These are phyloP conservation scores for Girardinichthys multiradiatus DNA, from an alignment of 2,113 vertebrate genomes.

Conservation along the genomic window DNA sequence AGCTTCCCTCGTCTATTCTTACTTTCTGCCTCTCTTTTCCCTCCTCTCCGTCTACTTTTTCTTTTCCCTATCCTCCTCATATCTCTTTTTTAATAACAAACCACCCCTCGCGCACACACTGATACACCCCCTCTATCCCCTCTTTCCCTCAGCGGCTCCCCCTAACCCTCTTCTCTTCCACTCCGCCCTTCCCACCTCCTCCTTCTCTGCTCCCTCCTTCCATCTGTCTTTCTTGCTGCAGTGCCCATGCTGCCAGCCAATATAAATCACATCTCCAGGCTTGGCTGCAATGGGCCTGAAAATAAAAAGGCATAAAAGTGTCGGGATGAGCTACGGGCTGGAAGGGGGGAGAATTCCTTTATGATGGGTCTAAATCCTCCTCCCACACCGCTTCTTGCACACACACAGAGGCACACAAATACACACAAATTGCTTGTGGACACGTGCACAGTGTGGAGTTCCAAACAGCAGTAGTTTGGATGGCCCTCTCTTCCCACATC, in stretches of 20 bases:
- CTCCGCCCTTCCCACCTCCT: constrained; percentile 6
- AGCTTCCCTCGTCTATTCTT: constrained; percentile 29
- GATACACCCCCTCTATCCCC: constrained; percentile 19
- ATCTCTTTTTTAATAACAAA: constrained; percentile 50
- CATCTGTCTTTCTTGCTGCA: constrained; percentile 79
- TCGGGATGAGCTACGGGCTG: constrained; percentile 80
- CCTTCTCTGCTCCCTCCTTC: constrained; percentile 55
- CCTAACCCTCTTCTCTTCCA: constrained; percentile 36
- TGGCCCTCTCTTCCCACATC: constrained; percentile 26
- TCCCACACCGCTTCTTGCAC: constrained; percentile 43
- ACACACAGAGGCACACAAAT: constrained; percentile 38
- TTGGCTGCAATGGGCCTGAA: constrained; percentile 81
- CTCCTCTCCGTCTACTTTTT: constrained; percentile 14
- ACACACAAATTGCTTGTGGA: constrained; percentile 53
- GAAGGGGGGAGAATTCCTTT: constrained; percentile 79
- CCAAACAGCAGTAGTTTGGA: constrained; percentile 49
- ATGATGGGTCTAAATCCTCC: constrained; percentile 82
- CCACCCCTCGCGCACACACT: neutral
- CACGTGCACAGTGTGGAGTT: constrained; percentile 37
- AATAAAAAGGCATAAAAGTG: constrained; percentile 83
- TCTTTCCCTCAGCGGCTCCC: constrained; percentile 59
- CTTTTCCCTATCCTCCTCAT: constrained; percentile 43
- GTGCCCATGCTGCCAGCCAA: constrained; percentile 80
- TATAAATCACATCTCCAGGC: constrained; percentile 80
- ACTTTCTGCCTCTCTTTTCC: constrained; percentile 22